Percentiles rank a stretch among this genome's conserved stretches.
Evolutionary conservation across 1,140 invertebrate genomes (phyloP).

Genomic region (Laupala kohalensis): DNA sequence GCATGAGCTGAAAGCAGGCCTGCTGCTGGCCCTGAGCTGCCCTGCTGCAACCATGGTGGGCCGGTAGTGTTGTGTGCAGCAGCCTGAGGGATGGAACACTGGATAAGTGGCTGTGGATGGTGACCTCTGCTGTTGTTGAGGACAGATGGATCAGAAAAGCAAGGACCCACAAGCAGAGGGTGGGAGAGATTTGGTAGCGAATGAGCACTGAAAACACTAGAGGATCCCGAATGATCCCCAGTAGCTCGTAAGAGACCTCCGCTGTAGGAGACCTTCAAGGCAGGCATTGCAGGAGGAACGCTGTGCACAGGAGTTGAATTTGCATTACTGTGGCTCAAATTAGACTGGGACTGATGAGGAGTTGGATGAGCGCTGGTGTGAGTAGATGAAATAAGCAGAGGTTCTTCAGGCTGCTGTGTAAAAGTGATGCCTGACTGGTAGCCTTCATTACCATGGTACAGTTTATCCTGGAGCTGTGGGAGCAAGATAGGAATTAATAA

Average conservation of each 20-base stretch:
- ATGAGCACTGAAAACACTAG: conserved; percentile 9
- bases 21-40: not conserved
- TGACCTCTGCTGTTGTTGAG: conserved; percentile 4
- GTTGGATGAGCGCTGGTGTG: conserved; percentile 3
- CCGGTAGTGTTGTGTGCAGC: conserved; percentile 2
- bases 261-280: not conserved
- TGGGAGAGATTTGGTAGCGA: conserved; percentile 12
- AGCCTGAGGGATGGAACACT: conserved; percentile 11
- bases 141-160: not conserved
- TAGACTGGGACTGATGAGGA: conserved; percentile 3
- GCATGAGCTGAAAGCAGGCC: not conserved
- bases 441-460: not conserved
- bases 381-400: not conserved
- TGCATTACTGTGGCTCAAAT: not conserved
- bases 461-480: conserved; percentile 3
- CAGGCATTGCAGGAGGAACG: not conserved
- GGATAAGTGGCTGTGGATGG: conserved; percentile 10
- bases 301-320: not conserved
- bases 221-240: not conserved
- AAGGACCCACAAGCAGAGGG: not conserved
- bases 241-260: conserved; percentile 2
- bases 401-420: conserved; percentile 1
- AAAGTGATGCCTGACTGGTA: not conserved
- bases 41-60: conserved; percentile 10
- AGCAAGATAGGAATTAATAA: not conserved